Percentiles rank a stretch among this genome's conserved stretches.
Conservation (phyloP, 2,113 vertebrate species). For the Etheostoma spectabile region DNA sequence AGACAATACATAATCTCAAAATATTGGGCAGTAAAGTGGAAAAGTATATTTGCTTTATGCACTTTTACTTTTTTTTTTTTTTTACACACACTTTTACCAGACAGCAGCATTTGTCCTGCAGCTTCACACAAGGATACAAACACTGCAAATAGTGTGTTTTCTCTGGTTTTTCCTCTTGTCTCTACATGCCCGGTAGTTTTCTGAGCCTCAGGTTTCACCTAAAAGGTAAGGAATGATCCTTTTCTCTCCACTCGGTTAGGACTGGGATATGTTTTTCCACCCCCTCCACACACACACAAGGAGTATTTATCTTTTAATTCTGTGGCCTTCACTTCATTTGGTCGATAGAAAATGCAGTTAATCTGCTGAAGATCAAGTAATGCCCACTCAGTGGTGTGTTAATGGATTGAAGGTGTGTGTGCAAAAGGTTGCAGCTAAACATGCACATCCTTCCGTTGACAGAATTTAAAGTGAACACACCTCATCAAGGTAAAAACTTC, state of each 20-base stretch:
- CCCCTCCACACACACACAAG: neutral
- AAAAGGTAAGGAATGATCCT: conserved; percentile 60
- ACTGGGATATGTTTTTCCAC: conserved; percentile 23
- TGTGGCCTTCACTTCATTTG: neutral
- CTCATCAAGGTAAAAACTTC: neutral
- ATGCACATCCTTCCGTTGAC: neutral
- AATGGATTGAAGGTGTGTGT: conserved; percentile 8
- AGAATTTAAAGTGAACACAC: neutral
- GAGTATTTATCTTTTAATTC: conserved; percentile 30
- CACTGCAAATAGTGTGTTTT: conserved; percentile 9
- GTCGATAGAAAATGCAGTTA: conserved; percentile 4
- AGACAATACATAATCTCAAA: neutral
- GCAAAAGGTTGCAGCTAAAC: conserved; percentile 13
- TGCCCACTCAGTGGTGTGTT: conserved; percentile 1
- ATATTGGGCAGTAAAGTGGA: conserved; percentile 19
- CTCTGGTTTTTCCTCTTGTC: conserved; percentile 52
- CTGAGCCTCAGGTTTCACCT: conserved; percentile 66
- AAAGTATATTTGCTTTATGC: neutral
- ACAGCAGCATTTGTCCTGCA: conserved; percentile 1
- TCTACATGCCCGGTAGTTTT: conserved; percentile 61
- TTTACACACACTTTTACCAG: neutral
- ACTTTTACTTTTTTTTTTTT: too few relatives aligned
- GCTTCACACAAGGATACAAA: conserved; percentile 20
- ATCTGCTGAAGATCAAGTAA: conserved; percentile 1
- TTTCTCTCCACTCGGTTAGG: conserved; percentile 23